phyloP scores from a whole-genome alignment of 2,888 invertebrate species.

The Orchesella flavescens region DNA sequence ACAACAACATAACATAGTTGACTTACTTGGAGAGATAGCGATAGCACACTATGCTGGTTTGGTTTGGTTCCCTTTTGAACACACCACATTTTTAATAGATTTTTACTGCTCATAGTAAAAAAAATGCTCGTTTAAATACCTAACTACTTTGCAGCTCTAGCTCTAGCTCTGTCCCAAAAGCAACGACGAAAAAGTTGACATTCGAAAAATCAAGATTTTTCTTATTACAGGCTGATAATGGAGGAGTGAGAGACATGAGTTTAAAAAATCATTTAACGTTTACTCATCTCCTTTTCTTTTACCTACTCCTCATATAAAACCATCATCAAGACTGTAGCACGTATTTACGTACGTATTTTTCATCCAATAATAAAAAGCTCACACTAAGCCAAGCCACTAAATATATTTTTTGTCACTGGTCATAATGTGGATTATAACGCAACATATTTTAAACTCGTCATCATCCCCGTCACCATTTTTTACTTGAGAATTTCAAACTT shows the following conservation, averaged over 20 bases:
- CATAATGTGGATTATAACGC: constrained; percentile 35
- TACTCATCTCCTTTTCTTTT: constrained; percentile 35
- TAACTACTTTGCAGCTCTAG: not conserved
- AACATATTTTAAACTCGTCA: constrained; percentile 26
- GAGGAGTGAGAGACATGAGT: not conserved
- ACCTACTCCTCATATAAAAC: not conserved
- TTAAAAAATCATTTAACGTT: constrained; percentile 3
- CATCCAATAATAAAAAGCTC: constrained; percentile 48
- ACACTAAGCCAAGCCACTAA: too few species aligned
- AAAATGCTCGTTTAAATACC: constrained; percentile 10
- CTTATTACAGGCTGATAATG: too few species aligned
- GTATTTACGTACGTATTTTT: constrained; percentile 13
- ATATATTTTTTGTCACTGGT: constrained; percentile 43
- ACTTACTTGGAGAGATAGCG: not conserved
- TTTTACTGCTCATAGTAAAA: not conserved
- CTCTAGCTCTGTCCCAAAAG: not conserved
- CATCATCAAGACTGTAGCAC: constrained; percentile 27
- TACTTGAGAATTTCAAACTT: not conserved
- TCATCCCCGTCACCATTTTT: constrained; percentile 21
- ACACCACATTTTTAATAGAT: not conserved
- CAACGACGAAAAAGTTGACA: not conserved
- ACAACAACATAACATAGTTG: not conserved
- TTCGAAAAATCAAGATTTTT: not conserved
- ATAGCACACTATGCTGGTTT: not conserved
- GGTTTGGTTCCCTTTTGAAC: not conserved